Conservation (phyloP, 1,140 invertebrate species). For the Uloborus diversus region DNA sequence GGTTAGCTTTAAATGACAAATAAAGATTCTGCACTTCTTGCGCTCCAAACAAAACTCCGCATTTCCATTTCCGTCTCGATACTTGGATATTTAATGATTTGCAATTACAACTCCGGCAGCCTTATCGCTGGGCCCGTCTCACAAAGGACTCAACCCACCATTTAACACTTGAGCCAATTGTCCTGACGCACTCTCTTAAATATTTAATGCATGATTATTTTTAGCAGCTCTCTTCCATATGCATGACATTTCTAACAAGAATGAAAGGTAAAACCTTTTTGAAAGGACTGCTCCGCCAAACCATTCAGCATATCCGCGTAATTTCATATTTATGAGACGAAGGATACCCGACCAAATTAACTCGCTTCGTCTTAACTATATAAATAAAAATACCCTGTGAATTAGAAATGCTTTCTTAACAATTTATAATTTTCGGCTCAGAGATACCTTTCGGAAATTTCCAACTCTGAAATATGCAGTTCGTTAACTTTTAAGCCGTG, state of each 20-base stretch:
- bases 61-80: constrained; percentile 39
- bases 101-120: constrained; percentile 41
- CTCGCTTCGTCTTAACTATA: too few species aligned
- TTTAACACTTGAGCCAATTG: constrained; percentile 54
- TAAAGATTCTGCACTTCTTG: constrained; percentile 54
- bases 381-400: too few species aligned
- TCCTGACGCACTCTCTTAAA: constrained; percentile 32
- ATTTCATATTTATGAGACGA: constrained; percentile 8
- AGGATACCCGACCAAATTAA: too few species aligned
- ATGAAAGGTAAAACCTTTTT: constrained; percentile 36
- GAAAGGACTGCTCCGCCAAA: background rate
- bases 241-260: constrained; percentile 38
- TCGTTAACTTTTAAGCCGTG: too few species aligned
- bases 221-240: constrained; percentile 42
- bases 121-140: constrained; percentile 18
- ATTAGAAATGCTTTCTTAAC: too few species aligned
- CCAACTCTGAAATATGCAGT: too few species aligned
- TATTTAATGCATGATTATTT: constrained; percentile 56
- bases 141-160: constrained; percentile 41
- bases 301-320: background rate
- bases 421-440: too few species aligned
- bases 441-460: too few species aligned
- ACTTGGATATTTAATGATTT: constrained; percentile 57
- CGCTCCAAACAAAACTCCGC: constrained; percentile 31
- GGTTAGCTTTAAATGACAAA: constrained; percentile 56